Conservation (phyloP, 1,140 invertebrate genomes). For the Lepidotrigona ventralis region DNA sequence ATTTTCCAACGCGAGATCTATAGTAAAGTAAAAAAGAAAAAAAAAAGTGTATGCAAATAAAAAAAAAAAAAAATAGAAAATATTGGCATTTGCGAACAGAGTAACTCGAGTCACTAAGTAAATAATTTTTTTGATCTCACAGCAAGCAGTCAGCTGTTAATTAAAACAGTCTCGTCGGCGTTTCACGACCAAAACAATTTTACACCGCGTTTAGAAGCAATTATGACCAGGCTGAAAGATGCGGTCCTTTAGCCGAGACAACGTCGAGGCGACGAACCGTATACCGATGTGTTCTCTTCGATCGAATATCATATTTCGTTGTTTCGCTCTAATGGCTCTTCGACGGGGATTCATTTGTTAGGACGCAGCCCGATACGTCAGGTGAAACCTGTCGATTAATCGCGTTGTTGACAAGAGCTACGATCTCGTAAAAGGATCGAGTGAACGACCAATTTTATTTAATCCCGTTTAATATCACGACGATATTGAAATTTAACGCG, state of each 20-base stretch:
- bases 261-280: background rate
- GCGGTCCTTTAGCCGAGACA: slow-evolving; percentile 30
- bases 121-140: slow-evolving; percentile 13
- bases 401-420: background rate
- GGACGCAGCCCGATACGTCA: background rate
- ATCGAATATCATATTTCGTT: background rate
- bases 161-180: slow-evolving; percentile 34
- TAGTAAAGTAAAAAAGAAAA: too few species aligned
- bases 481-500: too few species aligned
- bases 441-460: background rate
- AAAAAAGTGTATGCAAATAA: too few species aligned
- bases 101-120: background rate
- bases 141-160: slow-evolving; percentile 21
- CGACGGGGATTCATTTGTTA: slow-evolving; percentile 3
- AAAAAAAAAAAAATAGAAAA: too few species aligned
- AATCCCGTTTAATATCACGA: background rate
- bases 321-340: background rate
- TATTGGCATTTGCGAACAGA: too few species aligned
- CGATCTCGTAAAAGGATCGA: background rate
- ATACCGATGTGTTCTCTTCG: slow-evolving; percentile 21
- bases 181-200: slow-evolving; percentile 35
- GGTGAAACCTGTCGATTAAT: slow-evolving; percentile 3
- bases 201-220: slow-evolving; percentile 42
- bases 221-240: slow-evolving; percentile 24
- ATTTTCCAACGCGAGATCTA: too few species aligned